A percentile compares a stretch with the other conserved stretches of the same genome.
Evolutionary conservation across 1,140 invertebrate genomes (phyloP).

Genomic region (Drosophila arawakana): DNA sequence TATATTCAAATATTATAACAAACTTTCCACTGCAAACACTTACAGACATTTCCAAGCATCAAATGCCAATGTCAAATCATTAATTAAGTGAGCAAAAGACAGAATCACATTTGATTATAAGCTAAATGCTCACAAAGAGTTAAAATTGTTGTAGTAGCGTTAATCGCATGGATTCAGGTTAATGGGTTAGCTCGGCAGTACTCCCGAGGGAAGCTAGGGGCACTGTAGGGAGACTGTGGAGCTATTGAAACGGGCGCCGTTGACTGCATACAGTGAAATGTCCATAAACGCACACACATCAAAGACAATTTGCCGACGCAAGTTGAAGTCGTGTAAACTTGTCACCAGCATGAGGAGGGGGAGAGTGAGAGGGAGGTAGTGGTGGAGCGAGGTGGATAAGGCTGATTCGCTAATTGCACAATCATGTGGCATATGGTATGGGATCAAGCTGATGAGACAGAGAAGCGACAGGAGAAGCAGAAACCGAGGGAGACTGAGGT

Average conservation of each 20-base stretch:
- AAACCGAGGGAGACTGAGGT: not conserved
- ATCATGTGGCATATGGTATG: conserved; percentile 46
- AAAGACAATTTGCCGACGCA: conserved; percentile 50
- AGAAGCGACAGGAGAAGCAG: not conserved
- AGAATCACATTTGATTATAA: conserved; percentile 8
- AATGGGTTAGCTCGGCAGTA: conserved; percentile 25
- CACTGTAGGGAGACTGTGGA: not conserved
- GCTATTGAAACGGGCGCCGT: conserved; percentile 16
- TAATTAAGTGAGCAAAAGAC: conserved; percentile 9
- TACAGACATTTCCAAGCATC: not conserved
- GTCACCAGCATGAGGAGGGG: conserved; percentile 52
- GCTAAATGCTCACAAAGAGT: conserved; percentile 3
- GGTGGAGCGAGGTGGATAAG: no score
- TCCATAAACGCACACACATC: conserved; percentile 41
- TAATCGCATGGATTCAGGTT: conserved; percentile 41
- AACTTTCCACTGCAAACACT: no score
- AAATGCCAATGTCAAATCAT: not conserved
- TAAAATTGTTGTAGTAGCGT: conserved; percentile 6
- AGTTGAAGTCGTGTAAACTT: conserved; percentile 70
- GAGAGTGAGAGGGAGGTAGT: not conserved
- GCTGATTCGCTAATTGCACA: conserved; percentile 71
- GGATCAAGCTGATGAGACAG: not conserved
- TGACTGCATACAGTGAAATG: conserved; percentile 15
- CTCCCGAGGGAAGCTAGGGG: not conserved
- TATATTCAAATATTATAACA: no score